phyloP scores from a whole-genome alignment of 1,140 invertebrate genomes.

The Dryas iulia region DNA sequence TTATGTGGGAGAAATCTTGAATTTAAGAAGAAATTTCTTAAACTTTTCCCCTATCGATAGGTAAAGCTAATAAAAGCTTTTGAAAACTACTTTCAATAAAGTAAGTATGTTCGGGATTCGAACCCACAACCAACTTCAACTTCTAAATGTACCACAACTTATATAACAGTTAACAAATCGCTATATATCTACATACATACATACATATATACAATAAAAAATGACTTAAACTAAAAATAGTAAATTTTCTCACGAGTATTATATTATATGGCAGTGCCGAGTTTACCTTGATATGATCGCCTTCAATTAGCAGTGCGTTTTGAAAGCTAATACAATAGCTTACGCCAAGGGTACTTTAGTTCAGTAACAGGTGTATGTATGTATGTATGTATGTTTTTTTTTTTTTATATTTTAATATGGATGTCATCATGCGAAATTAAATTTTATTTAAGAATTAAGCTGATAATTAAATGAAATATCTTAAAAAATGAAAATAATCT shows the following conservation, averaged over 20 bases:
- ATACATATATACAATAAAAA: no score
- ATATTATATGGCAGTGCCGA: neutral
- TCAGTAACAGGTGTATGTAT: neutral
- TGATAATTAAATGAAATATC: no score
- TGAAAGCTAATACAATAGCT: constrained; percentile 2
- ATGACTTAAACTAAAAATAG: neutral
- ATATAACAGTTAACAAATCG: neutral
- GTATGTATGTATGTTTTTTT: neutral
- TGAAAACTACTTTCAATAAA: no score
- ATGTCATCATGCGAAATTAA: neutral
- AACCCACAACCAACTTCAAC: no score
- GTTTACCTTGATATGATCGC: neutral
- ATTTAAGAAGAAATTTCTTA: no score
- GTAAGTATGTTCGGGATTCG: no score
- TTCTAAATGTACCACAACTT: neutral
- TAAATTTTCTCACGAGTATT: neutral
- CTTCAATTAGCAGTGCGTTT: neutral
- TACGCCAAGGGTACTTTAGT: neutral
- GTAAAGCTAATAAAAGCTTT: no score
- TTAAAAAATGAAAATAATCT: neutral
- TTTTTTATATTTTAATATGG: no score
- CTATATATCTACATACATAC: neutral
- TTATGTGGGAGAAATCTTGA: no score
- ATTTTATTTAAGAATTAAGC: no score
- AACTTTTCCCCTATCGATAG: no score